These are phyloP conservation scores for Megastigmus dorsalis DNA, from an alignment of 2,888 invertebrate species.

Conservation along the genomic window DNA sequence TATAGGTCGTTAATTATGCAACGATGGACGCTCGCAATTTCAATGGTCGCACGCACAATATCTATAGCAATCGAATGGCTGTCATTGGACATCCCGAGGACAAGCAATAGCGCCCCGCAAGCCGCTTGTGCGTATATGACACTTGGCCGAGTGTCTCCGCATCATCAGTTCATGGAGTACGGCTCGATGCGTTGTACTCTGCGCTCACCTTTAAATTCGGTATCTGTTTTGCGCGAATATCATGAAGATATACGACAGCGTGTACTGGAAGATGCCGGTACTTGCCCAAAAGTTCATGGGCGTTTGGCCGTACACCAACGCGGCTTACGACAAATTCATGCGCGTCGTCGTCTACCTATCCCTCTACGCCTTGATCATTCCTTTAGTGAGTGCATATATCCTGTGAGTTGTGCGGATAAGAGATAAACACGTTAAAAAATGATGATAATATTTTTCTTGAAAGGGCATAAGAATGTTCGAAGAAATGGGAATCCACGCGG, in stretches of 20 bases:
- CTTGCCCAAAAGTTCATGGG: constrained; percentile 26
- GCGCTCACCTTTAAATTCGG: no score
- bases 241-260: not conserved
- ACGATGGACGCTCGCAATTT: no score
- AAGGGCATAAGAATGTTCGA: constrained; percentile 5
- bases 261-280: constrained; percentile 13
- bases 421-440: not conserved
- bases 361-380: not conserved
- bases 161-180: no score
- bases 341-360: not conserved
- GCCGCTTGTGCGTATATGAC: no score
- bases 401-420: not conserved
- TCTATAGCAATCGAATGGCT: no score
- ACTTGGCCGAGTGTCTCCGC: no score
- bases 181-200: no score
- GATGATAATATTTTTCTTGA: not conserved
- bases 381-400: constrained; percentile 13
- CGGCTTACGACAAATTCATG: not conserved
- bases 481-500: not conserved
- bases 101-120: no score
- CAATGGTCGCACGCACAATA: no score
- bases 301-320: constrained; percentile 13
- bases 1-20: no score
- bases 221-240: no score
- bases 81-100: no score